A percentile compares a stretch with the other conserved stretches of the same genome.
phyloP scores from a whole-genome alignment of 2,888 invertebrate species.

The Norana najaformis region DNA sequence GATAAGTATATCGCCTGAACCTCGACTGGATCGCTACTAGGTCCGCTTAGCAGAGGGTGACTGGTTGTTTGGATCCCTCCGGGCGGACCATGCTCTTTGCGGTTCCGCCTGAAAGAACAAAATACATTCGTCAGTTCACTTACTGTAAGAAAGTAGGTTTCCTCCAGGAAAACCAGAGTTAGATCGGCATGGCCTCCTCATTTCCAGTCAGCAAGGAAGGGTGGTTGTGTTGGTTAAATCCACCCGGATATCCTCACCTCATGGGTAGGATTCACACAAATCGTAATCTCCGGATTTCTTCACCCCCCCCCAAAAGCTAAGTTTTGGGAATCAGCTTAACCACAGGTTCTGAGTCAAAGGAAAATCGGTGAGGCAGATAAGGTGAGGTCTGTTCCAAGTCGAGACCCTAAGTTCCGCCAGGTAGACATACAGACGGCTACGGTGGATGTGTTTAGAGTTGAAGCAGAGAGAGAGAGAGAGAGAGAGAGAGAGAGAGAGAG shows the following conservation, averaged over 20 bases:
- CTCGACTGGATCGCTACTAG: not conserved
- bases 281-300: too few species aligned
- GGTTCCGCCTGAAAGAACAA: not conserved
- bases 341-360: too few species aligned
- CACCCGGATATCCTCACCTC: not conserved
- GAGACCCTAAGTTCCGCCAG: too few species aligned
- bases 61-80: not conserved
- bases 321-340: too few species aligned
- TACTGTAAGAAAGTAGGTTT: not conserved
- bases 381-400: too few species aligned
- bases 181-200: not conserved
- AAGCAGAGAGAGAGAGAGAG: too few species aligned
- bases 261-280: too few species aligned
- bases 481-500: too few species aligned
- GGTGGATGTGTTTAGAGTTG: too few species aligned
- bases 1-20: conserved; percentile 8
- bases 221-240: not conserved
- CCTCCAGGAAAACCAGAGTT: not conserved
- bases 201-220: not conserved
- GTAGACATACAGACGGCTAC: too few species aligned
- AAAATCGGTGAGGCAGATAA: too few species aligned
- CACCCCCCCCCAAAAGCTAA: too few species aligned
- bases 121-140: not conserved
- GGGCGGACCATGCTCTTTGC: not conserved
- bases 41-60: conserved; percentile 9